Percentiles rank a stretch among this genome's conserved stretches.
phyloP scores from a whole-genome alignment of 2,113 vertebrate species.

The Perognathus longimembris region DNA sequence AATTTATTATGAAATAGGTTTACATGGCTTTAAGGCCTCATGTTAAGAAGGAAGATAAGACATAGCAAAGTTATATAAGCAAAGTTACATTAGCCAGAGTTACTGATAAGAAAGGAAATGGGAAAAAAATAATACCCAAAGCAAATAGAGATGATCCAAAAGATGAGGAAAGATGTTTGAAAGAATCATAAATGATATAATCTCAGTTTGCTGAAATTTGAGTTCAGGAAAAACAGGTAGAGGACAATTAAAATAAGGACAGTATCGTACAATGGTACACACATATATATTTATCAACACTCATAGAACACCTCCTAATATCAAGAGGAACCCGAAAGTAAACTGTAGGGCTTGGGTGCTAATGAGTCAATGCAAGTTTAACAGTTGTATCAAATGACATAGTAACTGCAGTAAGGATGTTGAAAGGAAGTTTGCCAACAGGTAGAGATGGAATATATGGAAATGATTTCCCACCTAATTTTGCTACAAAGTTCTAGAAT shows the following conservation, averaged over 20 bases:
- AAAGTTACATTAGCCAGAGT: not conserved
- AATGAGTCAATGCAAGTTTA: not conserved
- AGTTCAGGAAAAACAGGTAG: not conserved
- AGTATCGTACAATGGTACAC: not conserved
- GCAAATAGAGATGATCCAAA: not conserved
- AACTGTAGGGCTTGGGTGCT: not conserved
- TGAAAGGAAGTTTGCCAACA: not conserved
- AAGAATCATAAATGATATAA: not conserved
- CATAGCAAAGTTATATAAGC: not conserved
- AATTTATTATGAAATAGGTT: not conserved
- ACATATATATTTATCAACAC: not conserved
- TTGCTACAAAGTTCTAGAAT: slow-evolving; percentile 5
- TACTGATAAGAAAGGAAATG: not conserved
- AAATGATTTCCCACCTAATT: not conserved
- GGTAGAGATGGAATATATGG: not conserved
- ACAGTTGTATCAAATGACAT: not conserved
- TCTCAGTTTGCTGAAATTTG: not conserved
- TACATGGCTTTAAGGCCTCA: not conserved
- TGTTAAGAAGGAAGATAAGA: not conserved
- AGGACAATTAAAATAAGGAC: not conserved
- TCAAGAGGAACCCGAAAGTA: not conserved
- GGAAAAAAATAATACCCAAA: not conserved
- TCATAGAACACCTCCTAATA: not conserved
- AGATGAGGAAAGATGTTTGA: not conserved
- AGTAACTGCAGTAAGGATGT: not conserved